phyloP scores from a whole-genome alignment of 2,888 invertebrate species.

The Chymomyza caudatula region DNA sequence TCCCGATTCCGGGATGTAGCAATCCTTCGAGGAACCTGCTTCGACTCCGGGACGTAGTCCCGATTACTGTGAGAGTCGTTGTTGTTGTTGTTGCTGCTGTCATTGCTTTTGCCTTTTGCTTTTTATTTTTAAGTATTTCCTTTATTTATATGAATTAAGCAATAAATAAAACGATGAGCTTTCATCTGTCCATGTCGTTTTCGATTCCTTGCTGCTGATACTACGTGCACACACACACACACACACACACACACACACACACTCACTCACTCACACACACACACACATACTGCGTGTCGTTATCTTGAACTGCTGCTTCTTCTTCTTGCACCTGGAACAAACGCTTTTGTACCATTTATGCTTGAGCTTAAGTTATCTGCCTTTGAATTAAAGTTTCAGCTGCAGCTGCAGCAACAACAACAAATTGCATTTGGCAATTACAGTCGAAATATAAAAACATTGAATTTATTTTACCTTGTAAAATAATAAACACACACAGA shows the following conservation, averaged over 20 bases:
- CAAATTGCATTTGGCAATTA: neutral
- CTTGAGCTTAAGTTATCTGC: neutral
- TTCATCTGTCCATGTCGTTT: neutral
- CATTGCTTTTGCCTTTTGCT: conserved; percentile 15
- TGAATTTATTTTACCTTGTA: neutral
- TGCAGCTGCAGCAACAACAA: neutral
- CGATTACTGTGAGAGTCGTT: conserved; percentile 4
- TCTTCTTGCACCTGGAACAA: neutral
- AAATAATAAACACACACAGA: neutral
- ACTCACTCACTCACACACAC: no score
- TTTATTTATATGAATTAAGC: conserved; percentile 37
- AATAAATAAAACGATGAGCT: conserved; percentile 19
- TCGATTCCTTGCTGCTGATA: neutral
- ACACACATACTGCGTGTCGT: neutral
- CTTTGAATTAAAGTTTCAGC: conserved; percentile 5
- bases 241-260: no score
- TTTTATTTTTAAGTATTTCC: conserved; percentile 26
- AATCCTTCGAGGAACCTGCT: no score
- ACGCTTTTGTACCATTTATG: conserved; percentile 1
- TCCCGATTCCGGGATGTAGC: no score
- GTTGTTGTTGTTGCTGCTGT: conserved; percentile 4
- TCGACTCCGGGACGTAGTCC: no score
- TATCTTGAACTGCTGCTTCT: neutral
- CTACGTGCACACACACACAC: no score
- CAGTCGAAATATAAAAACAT: neutral